Base-by-base conservation (phyloP, 2,888 invertebrate genomes). In the Disparrhopalites patrizii region DNA sequence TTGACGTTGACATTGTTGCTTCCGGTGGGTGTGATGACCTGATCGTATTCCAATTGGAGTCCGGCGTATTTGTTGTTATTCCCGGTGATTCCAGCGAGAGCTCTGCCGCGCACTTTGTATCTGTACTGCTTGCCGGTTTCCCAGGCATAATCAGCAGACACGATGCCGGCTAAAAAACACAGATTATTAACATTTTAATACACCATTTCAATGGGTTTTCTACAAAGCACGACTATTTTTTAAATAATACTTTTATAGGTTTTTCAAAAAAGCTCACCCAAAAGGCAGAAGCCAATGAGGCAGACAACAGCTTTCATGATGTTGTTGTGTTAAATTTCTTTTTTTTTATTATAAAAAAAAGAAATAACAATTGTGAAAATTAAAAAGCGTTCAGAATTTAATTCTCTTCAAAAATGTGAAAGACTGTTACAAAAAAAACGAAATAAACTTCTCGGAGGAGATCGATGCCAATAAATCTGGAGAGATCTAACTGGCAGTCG, bases 81-180 rank as follows among this genome's bases (percentile, higher is more conserved):
- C 40, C 69, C 72, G 1, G 78, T 77, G 3, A 78, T 67, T 10
- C 79, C 80, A 1, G 78, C 75, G 58, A 78, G 62, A n/a, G 77
- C 71, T 50, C 79, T 77, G 2, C 77, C 76, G 33, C 76, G 76
- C 69, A 79, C 78, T 3, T 73, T 64, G 69, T 79, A 80, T n/a
- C 74, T 70, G 73, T 79, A 79, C 36, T 78, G 77, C 15, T 76
- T 75, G 4, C 77, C 76, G 3, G 76, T 40, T 31, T 69, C 65
- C 73, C 73, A 76, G 33, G 69, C 73, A 43, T 55, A 72, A 20
- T 73, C 69, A 38, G 73, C 65, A 36, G 70, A 66, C 13, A 72
- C 63, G 40, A 62, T 50, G 52, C 73, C 73, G 54, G 70, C 74
- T 73, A 56, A 56, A 30, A 15, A 10, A 54, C n/a, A 33, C 4